Evolutionary conservation across 2,113 vertebrate species (phyloP).

Genomic region (Psephotus haematonotus): DNA sequence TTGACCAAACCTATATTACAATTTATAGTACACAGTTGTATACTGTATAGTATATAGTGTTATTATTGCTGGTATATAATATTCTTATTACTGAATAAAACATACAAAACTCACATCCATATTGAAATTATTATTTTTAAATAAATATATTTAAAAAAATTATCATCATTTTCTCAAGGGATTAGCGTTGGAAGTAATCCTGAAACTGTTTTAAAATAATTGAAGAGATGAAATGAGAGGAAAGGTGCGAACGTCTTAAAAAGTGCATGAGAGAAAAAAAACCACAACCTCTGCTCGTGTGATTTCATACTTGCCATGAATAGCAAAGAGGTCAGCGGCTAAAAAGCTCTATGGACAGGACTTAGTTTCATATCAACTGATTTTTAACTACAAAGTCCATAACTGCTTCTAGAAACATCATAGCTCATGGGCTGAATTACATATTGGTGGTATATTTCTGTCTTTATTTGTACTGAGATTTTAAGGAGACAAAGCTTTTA

Average conservation of each 20-base stretch:
- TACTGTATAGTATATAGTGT: background rate
- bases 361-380: background rate
- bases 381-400: background rate
- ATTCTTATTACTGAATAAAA: background rate
- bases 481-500: background rate
- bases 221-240: background rate
- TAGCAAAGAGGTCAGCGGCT: background rate
- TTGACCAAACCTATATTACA: background rate
- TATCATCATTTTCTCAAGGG: background rate
- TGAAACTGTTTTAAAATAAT: background rate
- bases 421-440: background rate
- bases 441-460: background rate
- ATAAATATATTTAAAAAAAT: background rate
- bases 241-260: rapidly evolving
- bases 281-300: background rate
- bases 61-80: background rate
- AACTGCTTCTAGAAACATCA: background rate
- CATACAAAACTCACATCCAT: background rate
- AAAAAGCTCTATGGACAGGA: background rate
- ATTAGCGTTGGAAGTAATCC: background rate
- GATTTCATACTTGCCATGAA: background rate
- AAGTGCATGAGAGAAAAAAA: background rate
- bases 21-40: background rate
- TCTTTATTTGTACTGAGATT: background rate
- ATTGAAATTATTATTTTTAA: background rate